phyloP scores from a whole-genome alignment of 2,113 vertebrate species.

The Crocuta crocuta region DNA sequence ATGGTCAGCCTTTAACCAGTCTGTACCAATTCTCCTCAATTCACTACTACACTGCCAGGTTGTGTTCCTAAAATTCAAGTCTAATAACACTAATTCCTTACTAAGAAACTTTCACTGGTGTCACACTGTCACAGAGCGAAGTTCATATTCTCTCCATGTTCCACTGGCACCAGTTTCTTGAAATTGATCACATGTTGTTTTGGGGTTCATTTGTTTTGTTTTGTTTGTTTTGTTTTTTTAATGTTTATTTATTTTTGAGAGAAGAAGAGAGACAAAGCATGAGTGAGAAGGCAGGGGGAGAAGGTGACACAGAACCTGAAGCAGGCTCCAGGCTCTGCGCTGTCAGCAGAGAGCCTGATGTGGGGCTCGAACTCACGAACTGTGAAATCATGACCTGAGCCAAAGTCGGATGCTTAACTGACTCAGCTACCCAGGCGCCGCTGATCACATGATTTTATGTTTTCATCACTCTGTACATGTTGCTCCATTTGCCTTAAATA shows the following conservation, averaged over 20 bases:
- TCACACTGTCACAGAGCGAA: background rate
- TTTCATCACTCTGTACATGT: background rate
- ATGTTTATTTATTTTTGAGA: too few species aligned
- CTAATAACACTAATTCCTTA: background rate
- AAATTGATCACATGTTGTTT: background rate
- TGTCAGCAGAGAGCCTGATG: too few species aligned
- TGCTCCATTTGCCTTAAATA: background rate
- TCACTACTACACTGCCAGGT: background rate
- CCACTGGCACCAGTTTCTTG: background rate
- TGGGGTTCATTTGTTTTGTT: too few species aligned
- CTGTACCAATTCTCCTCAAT: background rate
- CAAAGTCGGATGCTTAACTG: too few species aligned
- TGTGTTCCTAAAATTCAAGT: background rate
- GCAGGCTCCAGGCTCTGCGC: too few species aligned
- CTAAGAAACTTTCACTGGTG: background rate
- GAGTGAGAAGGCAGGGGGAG: too few species aligned
- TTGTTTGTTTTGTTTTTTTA: too few species aligned
- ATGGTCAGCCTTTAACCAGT: background rate
- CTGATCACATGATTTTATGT: background rate
- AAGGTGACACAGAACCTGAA: too few species aligned
- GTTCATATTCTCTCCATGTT: background rate
- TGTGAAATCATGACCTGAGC: too few species aligned
- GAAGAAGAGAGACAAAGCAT: too few species aligned
- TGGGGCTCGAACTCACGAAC: too few species aligned
- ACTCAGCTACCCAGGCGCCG: too few species aligned